Evolutionary conservation across 2,113 vertebrate genomes (phyloP), one percentile per base, ranked within the genome.

Genomic region (Colistium nudipinnis): DNA sequence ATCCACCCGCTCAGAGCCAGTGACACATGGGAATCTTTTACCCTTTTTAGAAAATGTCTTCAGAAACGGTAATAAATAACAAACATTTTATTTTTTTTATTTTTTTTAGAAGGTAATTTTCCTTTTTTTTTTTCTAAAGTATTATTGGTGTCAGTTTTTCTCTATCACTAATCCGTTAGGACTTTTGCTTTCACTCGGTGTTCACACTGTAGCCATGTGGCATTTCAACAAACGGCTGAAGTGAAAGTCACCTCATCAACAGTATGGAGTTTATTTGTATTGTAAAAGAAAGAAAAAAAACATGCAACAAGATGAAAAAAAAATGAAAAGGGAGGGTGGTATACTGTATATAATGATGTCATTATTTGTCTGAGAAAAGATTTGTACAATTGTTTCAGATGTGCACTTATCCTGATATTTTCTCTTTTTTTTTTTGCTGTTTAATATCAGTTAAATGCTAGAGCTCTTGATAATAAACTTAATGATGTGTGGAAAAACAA

Each of bases 261-360:
- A 71, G 69, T 76, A 76, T 62, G 38, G 70, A 79, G 65, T 82
- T 75, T 59, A 60, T 81, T 80, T 81, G 66, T 74, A 70, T 81
- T 71, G 80, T 78, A 60, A 51, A 44, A 65, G 48, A 62, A 4
- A 30, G 2, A 36, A 41, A 45, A 28, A 59, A 36, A 72, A 62
- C 31, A 35, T 62, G 44, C 17, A 14, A 41, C 30, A 66, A 41
- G 65, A n/a, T n/a, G n/a, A n/a, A n/a, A n/a, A n/a, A n/a, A n/a
- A n/a, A n/a, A n/a, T n/a, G n/a, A 51, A 35, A 67, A 49, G 57
- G 38, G 54, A 52, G 47, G 76, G 67, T 80, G 81, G 63, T 74
- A 80, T 87, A 86, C 64, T 91, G 90, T 92, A 92, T 84, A 91
- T 91, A 90, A 85, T 82, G 83, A 84, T 84, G 79, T 87, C 81